A percentile compares a stretch with the other conserved stretches of the same genome.
phyloP scores from a whole-genome alignment of 2,888 invertebrate genomes.

The Boloria euphrosyne region DNA sequence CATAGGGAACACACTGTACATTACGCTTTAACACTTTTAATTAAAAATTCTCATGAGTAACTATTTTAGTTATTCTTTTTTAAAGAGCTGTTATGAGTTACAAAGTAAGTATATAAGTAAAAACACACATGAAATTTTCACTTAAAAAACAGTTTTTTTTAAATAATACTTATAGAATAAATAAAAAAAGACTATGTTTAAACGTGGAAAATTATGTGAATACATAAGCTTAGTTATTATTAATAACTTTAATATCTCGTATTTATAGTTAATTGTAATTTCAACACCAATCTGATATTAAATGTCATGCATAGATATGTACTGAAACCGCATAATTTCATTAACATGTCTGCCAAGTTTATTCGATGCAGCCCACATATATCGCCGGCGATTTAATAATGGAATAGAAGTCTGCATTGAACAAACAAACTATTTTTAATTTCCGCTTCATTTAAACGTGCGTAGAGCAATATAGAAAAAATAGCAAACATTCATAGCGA shows the following conservation, averaged over 20 bases:
- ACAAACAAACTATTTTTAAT: constrained; percentile 66
- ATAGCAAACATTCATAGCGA: constrained; percentile 81
- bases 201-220: not conserved
- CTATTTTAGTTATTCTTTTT: constrained; percentile 32
- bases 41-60: constrained; percentile 43
- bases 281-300: constrained; percentile 25
- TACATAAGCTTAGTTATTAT: not conserved
- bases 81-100: constrained; percentile 16
- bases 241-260: constrained; percentile 4
- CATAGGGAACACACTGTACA: constrained; percentile 66
- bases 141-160: no score
- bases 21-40: constrained; percentile 77
- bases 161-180: no score
- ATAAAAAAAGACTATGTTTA: no score
- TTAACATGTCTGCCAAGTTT: constrained; percentile 46
- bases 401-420: constrained; percentile 45
- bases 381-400: constrained; percentile 47
- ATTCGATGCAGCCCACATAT: constrained; percentile 43
- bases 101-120: not conserved
- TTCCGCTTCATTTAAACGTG: constrained; percentile 61
- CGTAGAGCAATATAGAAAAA: constrained; percentile 75
- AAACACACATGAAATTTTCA: not conserved
- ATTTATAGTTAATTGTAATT: constrained; percentile 11
- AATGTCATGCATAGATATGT: constrained; percentile 35
- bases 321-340: constrained; percentile 43